Conservation (phyloP, 2,113 vertebrate genomes). For the Pachyramphus minor region DNA sequence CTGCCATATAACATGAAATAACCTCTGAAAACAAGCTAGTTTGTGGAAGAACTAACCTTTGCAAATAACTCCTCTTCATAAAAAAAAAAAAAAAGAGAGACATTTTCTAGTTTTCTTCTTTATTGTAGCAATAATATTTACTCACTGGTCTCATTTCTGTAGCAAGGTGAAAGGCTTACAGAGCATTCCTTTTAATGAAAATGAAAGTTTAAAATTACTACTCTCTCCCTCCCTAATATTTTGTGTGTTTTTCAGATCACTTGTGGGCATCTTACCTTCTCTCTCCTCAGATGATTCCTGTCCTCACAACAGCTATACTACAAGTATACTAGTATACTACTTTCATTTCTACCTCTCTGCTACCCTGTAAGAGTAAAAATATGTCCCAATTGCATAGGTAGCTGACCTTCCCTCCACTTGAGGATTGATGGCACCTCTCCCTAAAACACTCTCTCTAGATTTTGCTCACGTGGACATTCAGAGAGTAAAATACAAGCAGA, state of each 20-base stretch:
- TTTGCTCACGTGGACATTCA: neutral
- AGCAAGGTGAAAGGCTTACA: neutral
- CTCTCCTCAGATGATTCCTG: neutral
- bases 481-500: neutral
- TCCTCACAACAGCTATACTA: neutral
- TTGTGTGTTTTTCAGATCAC: neutral
- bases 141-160: neutral
- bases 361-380: neutral
- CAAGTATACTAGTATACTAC: neutral
- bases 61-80: neutral
- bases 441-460: neutral
- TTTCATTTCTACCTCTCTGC: neutral
- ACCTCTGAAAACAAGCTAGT: neutral
- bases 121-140: neutral
- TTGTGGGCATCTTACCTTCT: neutral
- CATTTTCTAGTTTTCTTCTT: neutral
- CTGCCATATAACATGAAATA: neutral
- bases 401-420: neutral
- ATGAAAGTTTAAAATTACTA: neutral
- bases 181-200: neutral
- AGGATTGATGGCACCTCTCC: neutral
- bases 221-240: neutral
- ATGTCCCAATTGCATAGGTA: neutral
- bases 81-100: neutral
- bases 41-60: neutral